These are phyloP conservation scores for Tarsius wallacei DNA, from an alignment of 2,797 vertebrate species.

Conservation along the genomic window DNA sequence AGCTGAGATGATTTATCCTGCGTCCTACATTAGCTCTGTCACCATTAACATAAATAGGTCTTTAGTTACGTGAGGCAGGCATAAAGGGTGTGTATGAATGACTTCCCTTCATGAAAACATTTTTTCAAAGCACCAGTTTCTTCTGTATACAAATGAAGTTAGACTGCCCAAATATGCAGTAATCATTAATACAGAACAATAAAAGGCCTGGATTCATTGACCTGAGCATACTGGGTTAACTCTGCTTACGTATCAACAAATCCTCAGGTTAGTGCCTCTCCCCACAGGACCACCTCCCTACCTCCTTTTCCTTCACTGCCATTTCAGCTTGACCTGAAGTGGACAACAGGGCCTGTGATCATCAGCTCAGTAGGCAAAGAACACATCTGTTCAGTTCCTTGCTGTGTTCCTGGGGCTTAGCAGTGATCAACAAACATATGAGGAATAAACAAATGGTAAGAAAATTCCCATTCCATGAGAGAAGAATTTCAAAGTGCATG, in stretches of 20 bases:
- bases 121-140: slow-evolving; percentile 82
- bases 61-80: slow-evolving; percentile 72
- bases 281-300: not conserved
- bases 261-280: not conserved
- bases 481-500: not conserved
- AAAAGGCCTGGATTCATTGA: not conserved
- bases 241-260: not conserved
- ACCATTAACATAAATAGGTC: slow-evolving; percentile 82
- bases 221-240: not conserved
- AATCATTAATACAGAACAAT: slow-evolving; percentile 77
- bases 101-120: slow-evolving; percentile 83
- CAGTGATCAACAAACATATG: not conserved
- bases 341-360: not conserved
- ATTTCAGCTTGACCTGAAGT: not conserved
- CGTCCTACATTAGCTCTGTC: slow-evolving; percentile 63
- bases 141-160: slow-evolving; percentile 77
- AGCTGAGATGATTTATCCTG: slow-evolving; percentile 70
- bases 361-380: not conserved
- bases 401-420: not conserved
- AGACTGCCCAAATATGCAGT: slow-evolving; percentile 75
- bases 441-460: not conserved
- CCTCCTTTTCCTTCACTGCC: not conserved
- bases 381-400: not conserved
- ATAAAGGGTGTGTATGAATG: slow-evolving; percentile 18
- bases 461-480: not conserved